Base-by-base conservation (phyloP, 2,113 vertebrate species). In the Rhombomys opimus region DNA sequence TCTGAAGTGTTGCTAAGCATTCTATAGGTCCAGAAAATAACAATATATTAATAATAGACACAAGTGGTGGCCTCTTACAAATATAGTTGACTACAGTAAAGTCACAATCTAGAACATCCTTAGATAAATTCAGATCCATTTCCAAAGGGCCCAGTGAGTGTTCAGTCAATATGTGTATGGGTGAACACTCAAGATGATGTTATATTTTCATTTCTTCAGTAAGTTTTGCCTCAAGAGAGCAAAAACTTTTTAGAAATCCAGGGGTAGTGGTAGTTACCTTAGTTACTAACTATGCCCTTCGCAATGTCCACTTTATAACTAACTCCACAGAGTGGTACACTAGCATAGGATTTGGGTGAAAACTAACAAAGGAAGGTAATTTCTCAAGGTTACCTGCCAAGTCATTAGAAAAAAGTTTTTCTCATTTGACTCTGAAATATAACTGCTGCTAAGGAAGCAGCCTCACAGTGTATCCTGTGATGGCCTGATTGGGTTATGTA, bases 121-220 rank as follows among this genome's bases (percentile, higher is more conserved):
- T 65, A 86, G 87, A 63, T 65, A 82, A 57, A 41, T 80, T 91
- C 50, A 54, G 75, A 77, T 77, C n/a, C 77, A 54, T n/a, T 52
- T 94, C n/a, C 7, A 35, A 50, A 90, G 32, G 3, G 77, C 46
- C 25, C 59, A 76, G 20, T 32, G 89, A 52, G 4, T 67, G 4
- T 89, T 90, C 35, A 59, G n/a, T 76, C 52, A 50, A 52, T 65
- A 32, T 38, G 17, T 87, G 10, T 59, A 41, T 65, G 32, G 25
- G 52, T 67, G 10, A 94, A 78, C 54, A 94, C 61, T 81, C 41
- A 57, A 12, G 6, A 63, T 68, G 32, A 84, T 80, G 11, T 38
- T 85, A 17, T 89, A 27, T 89, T 92, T 93, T 86, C 27, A 93
- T 87, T 87, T 96, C 78, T 38, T 89, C 67, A 87, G 25, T 75